Percentiles rank a stretch among this genome's conserved stretches.
phyloP scores from a whole-genome alignment of 1,140 invertebrate species.

The Meloidogyne chitwoodi region DNA sequence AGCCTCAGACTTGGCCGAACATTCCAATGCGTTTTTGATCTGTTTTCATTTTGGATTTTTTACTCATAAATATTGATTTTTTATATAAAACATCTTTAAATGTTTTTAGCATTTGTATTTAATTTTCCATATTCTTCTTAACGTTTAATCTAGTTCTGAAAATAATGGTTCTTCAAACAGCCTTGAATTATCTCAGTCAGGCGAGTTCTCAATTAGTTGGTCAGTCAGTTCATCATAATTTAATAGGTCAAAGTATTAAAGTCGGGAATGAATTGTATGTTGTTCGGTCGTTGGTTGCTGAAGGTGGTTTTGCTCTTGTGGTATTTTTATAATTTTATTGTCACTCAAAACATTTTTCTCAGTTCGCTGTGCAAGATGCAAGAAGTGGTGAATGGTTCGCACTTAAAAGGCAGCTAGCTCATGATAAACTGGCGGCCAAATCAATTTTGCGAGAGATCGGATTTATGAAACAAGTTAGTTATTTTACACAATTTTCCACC shows the following conservation, averaged over 20 bases:
- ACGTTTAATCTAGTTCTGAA: background rate
- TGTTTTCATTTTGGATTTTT: conserved; percentile 13
- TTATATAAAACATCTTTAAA: background rate
- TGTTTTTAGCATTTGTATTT: background rate
- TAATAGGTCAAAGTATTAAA: conserved; percentile 46
- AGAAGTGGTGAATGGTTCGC: conserved; percentile 44
- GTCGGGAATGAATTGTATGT: conserved; percentile 33
- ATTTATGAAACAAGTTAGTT: conserved; percentile 45
- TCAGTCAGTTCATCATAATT: conserved; percentile 5
- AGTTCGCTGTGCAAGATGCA: conserved; percentile 47
- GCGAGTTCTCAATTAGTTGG: conserved; percentile 11
- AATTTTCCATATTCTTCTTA: background rate
- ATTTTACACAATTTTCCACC: background rate
- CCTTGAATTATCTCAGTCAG: conserved; percentile 33
- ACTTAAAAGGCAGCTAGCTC: conserved; percentile 50
- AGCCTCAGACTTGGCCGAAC: background rate
- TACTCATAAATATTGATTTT: background rate
- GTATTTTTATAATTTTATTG: background rate
- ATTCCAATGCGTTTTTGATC: conserved; percentile 12
- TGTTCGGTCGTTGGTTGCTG: conserved; percentile 43
- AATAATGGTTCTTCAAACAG: conserved; percentile 23
- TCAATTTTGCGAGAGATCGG: conserved; percentile 51
- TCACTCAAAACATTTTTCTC: background rate
- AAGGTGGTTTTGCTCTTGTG: conserved; percentile 56
- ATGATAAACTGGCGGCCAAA: conserved; percentile 38